Evolutionary conservation across 2,113 vertebrate genomes (phyloP).

Genomic region (Panthera tigris): DNA sequence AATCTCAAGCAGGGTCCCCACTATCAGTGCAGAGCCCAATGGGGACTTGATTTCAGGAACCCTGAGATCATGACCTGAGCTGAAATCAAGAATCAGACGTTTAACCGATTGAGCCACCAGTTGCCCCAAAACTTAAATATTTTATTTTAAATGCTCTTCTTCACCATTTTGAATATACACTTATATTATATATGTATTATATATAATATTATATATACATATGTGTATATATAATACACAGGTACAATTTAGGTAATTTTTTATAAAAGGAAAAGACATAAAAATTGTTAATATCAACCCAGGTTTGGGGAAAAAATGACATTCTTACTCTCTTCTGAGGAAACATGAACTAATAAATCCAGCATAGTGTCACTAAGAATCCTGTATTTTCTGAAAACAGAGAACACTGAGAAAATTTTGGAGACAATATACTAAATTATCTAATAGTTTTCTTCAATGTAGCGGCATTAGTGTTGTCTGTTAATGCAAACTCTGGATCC

Average conservation of each 20-base stretch:
- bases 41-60: too few species aligned
- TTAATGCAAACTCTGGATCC: not conserved
- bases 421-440: not conserved
- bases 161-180: not conserved
- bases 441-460: not conserved
- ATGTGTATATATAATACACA: not conserved
- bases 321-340: not conserved
- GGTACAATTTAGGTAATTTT: not conserved
- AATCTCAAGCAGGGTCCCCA: too few species aligned
- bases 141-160: not conserved
- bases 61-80: too few species aligned
- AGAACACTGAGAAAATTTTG: constrained; percentile 26
- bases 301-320: not conserved
- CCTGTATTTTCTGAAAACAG: constrained; percentile 5
- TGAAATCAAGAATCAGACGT: too few species aligned
- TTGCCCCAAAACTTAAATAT: not conserved
- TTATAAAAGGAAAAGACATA: not conserved
- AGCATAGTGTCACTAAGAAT: not conserved
- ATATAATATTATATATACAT: not conserved
- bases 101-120: too few species aligned
- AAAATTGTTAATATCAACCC: not conserved
- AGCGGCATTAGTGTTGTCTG: not conserved
- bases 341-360: not conserved
- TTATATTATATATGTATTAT: too few species aligned
- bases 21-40: too few species aligned